Evolutionary conservation across 2,797 vertebrate genomes (phyloP).

Genomic region (Crax fasciolata): DNA sequence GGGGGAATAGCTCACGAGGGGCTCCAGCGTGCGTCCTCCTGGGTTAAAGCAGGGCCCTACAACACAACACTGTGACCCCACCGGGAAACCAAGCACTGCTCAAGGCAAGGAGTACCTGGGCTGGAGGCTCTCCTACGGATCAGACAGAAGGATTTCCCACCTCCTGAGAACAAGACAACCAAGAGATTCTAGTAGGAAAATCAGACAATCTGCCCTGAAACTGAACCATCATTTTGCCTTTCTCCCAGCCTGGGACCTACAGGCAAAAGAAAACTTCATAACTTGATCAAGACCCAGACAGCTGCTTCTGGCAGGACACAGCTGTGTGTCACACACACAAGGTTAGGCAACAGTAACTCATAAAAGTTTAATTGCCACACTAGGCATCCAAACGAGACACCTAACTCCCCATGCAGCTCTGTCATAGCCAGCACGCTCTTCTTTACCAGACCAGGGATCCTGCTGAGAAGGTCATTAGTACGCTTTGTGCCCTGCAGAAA

Average conservation of each 20-base stretch:
- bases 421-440: background rate
- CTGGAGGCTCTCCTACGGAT: background rate
- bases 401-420: background rate
- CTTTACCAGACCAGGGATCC: background rate
- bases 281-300: background rate
- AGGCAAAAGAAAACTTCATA: background rate
- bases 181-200: accelerated
- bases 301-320: background rate
- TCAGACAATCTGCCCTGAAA: background rate
- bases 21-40: accelerated
- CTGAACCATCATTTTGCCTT: background rate
- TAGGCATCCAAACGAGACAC: background rate
- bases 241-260: background rate
- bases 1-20: background rate
- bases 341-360: background rate
- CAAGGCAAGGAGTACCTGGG: background rate
- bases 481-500: background rate
- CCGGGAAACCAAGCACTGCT: background rate
- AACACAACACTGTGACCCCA: background rate
- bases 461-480: background rate
- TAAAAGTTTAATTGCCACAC: background rate
- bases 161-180: background rate
- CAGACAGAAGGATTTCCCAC: background rate
- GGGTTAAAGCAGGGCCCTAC: background rate
- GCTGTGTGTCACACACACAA: background rate